These are phyloP conservation scores for Semnornis frantzii DNA, from an alignment of 2,113 vertebrate genomes.

Conservation along the genomic window DNA sequence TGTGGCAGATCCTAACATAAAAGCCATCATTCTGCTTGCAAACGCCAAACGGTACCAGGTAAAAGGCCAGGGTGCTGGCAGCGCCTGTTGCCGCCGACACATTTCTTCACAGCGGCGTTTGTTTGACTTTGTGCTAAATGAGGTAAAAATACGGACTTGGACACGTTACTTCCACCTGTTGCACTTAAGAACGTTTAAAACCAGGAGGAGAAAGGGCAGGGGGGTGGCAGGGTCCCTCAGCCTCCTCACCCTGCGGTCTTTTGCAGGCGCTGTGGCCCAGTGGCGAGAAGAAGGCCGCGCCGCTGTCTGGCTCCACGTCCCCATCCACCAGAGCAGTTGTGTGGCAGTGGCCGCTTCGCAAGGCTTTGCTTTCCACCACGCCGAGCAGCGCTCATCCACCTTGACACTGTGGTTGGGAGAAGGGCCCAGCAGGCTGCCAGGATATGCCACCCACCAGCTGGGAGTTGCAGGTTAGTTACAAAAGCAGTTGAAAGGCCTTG, in stretches of 20 bases:
- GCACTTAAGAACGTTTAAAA: accelerated
- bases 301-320: constrained; percentile 87
- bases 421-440: constrained; percentile 83
- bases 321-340: constrained; percentile 83
- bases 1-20: accelerated
- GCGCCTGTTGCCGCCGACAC: accelerated
- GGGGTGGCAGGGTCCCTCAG: accelerated
- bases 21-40: accelerated
- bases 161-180: accelerated
- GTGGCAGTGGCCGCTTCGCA: constrained; percentile 78
- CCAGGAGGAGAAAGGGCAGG: too few relatives aligned
- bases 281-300: constrained; percentile 83
- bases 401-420: constrained; percentile 86
- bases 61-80: accelerated
- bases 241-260: not conserved
- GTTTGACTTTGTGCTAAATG: not conserved
- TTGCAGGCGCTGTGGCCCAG: constrained; percentile 77
- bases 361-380: constrained; percentile 91
- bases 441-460: constrained; percentile 89
- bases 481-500: accelerated
- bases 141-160: not conserved
- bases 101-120: accelerated
- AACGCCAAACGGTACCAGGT: accelerated
- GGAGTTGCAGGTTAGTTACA: constrained; percentile 88
- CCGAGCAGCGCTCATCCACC: constrained; percentile 72